Evolutionary conservation across 1,140 invertebrate genomes (phyloP), one percentile per base, ranked within the genome.

Genomic region (Lepidotrigona ventralis): DNA sequence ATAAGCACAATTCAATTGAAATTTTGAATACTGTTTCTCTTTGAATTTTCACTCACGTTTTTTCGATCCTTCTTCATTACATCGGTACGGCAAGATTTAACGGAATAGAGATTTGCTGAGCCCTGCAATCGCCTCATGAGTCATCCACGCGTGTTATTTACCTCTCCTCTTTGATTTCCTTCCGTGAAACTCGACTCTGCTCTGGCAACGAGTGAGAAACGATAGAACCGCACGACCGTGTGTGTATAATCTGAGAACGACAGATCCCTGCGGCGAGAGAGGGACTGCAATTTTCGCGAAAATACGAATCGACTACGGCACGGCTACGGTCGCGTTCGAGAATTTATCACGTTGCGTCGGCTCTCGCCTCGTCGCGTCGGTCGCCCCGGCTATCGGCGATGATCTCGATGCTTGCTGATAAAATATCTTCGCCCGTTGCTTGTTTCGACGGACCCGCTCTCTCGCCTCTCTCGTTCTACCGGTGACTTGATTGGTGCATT

Each of bases 321-420:
- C n/a, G 39, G 4, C 17, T 33, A 15, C 14, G 46, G 19, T 3
- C 19, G 9, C 39, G 56, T 80, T n/a, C 11, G 68, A 68, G 56
- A 73, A 79, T 83, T 83, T 79, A 79, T 83, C 69, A 23, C 69
- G 58, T n/a, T 19, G 76, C 69, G 58, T n/a, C n/a, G 76, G 8
- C 33, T 11, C 23, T 58, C 56, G 58, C 19, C 46, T 71, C n/a
- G 51, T 71, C 78, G 77, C 51, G 5, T 21, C 26, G 73, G 9
- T 39, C 6, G 39, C 39, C 39, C 29, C 5, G 21, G 79, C 26
- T 83, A 83, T 83, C 82, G 82, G 53, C 66, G 60, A 33, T 73
- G 82, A 83, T 83, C 82, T 83, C 68, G 76, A 83, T 70, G 46
- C 75, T 64, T 53, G 70, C 77, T 58, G 77, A 79, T 79, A 83